Percentiles rank a stretch among this genome's conserved stretches.
Evolutionary conservation across 2,888 invertebrate genomes (phyloP).

Genomic region (Lapara coniferarum): DNA sequence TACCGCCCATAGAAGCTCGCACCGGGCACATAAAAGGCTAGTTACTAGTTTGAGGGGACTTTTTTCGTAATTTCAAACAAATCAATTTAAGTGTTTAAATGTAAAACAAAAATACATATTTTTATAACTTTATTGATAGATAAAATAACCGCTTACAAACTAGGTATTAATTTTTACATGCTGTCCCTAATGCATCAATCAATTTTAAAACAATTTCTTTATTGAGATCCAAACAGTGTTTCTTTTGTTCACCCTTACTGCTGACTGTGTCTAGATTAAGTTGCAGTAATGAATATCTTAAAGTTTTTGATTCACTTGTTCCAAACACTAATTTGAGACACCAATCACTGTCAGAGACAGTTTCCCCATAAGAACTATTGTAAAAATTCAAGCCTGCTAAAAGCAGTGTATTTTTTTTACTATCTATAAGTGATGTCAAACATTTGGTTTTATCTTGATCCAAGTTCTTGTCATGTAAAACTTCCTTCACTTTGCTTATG

Average conservation of each 20-base stretch:
- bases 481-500: constrained; percentile 41
- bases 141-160: background rate
- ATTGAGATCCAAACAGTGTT: constrained; percentile 57
- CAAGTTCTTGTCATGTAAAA: constrained; percentile 43
- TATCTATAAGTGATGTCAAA: constrained; percentile 46
- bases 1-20: too few species aligned
- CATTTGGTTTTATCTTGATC: constrained; percentile 44
- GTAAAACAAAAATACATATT: background rate
- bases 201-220: constrained; percentile 59
- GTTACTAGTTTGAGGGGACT: too few species aligned
- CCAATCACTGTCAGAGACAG: constrained; percentile 61
- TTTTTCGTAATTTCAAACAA: too few species aligned
- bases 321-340: constrained; percentile 61
- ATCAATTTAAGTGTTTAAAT: too few species aligned
- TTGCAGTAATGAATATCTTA: constrained; percentile 61
- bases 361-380: constrained; percentile 57
- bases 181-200: constrained; percentile 56
- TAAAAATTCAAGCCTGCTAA: constrained; percentile 50
- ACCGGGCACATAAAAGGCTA: too few species aligned
- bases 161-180: background rate
- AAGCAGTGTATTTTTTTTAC: constrained; percentile 49
- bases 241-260: constrained; percentile 43
- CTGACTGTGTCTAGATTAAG: constrained; percentile 52
- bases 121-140: background rate
- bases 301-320: constrained; percentile 62